Base-by-base conservation (phyloP, 2,113 vertebrate species). In the Spermophilus dauricus region DNA sequence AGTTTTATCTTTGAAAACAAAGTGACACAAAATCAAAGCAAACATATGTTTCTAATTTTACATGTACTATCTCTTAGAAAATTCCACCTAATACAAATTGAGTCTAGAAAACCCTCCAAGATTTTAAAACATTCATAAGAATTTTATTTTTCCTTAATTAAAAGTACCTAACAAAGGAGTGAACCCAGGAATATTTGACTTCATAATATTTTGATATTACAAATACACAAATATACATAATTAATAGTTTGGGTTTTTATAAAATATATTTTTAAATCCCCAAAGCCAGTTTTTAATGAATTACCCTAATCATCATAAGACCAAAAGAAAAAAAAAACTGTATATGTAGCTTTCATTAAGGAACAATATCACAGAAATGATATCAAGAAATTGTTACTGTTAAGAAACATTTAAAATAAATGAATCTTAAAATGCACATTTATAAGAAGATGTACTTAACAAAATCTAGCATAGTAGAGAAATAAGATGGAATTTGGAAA, bases 1-100 rank as follows among this genome's bases (percentile, higher is more conserved):
- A 82, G 9, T 51, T 61, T 96, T 97, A 56, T 96, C 34, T 96
- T 14, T 95, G 65, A 42, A 98, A 97, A 92, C 34, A 93, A 96
- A 92, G 3, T 67, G 18, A 48, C 53, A 81, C 22, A 95, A 96
- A 96, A 83, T 76, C 0, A 97, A 97, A 98, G 85, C 16, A 94
- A 97, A 78, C 82, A 77, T 94, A 83, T 61, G 75, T 95, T 92
- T 92, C 42, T 73, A 34, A 86, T 95, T 96, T 86, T 75, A 51
- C 14, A 70, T 77, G 37, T 87, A 39, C 67, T 69, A 45, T 93
- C 77, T 80, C 10, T 76, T 32, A 85, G 22, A 32, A 6, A 91
- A 93, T 39, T 69, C 9, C 16, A 87, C 26, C 63, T 72, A 20
- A 26, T 63, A 88, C 45, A 77, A 95, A 73, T 8, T 39, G 4